These are phyloP conservation scores for Dasysyrphus tricinctus DNA, from an alignment of 2,888 invertebrate genomes.

Conservation along the genomic window DNA sequence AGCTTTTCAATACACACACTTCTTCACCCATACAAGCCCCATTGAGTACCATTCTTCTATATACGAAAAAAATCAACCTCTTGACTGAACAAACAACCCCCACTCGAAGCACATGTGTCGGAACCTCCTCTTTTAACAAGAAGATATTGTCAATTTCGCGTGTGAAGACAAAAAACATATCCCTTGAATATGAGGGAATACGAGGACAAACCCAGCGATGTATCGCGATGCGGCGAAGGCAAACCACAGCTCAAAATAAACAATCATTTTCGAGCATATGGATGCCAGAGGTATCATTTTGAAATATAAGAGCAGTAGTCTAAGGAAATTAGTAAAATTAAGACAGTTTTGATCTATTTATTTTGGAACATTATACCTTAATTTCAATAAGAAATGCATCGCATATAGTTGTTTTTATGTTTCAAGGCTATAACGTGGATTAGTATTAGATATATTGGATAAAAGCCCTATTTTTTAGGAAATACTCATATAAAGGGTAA, in stretches of 20 bases:
- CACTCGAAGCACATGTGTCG: neutral
- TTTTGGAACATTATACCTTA: too few relatives aligned
- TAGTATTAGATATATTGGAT: too few relatives aligned
- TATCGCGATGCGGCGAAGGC: neutral
- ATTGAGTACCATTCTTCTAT: slow-evolving; percentile 23
- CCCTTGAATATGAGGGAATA: slow-evolving; percentile 10
- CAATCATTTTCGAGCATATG: neutral
- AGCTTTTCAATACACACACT: neutral
- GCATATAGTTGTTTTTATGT: too few relatives aligned
- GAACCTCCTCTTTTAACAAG: neutral
- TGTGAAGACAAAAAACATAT: slow-evolving; percentile 16
- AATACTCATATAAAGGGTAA: too few relatives aligned
- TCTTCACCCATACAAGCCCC: slow-evolving; percentile 36
- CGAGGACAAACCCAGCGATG: slow-evolving; percentile 1
- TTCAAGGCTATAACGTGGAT: too few relatives aligned
- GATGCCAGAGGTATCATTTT: neutral
- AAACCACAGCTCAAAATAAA: neutral
- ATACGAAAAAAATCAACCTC: neutral
- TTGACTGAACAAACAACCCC: slow-evolving; percentile 18
- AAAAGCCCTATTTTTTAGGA: too few relatives aligned
- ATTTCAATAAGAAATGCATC: too few relatives aligned
- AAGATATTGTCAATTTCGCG: slow-evolving; percentile 60
- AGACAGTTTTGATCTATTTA: too few relatives aligned
- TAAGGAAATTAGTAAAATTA: too few relatives aligned
- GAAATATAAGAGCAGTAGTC: too few relatives aligned